These are phyloP conservation scores for Cacatua alba DNA, from an alignment of 2,113 vertebrate species.

Conservation along the genomic window DNA sequence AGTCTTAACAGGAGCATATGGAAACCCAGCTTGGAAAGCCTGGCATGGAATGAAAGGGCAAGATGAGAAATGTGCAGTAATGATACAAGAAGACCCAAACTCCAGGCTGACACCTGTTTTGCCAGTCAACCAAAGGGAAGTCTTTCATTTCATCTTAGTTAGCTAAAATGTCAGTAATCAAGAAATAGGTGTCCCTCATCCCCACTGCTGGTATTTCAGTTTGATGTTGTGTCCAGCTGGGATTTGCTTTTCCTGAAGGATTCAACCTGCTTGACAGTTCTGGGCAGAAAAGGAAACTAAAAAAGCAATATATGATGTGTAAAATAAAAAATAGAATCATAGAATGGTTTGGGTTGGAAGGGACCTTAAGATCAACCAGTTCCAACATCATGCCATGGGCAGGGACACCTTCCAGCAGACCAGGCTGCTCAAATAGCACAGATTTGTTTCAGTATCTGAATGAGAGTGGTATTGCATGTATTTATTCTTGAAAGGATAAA, in stretches of 20 bases:
- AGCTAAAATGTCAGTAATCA: not conserved
- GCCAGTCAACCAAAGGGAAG: not conserved
- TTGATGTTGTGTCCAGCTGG: not conserved
- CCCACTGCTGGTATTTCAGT: not conserved
- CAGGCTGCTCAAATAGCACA: not conserved
- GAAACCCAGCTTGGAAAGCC: conserved; percentile 11
- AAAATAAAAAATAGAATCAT: not conserved
- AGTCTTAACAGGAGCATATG: not conserved
- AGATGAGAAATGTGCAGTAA: not conserved
- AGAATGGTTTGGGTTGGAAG: not conserved
- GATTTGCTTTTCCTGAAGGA: not conserved
- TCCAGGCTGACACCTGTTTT: not conserved
- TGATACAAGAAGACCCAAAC: not conserved
- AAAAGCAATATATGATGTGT: accelerated
- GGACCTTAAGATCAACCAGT: not conserved
- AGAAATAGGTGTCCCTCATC: not conserved
- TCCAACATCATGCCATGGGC: not conserved
- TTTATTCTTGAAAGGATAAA: not conserved
- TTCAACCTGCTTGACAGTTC: not conserved
- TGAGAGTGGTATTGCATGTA: not conserved
- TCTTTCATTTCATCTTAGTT: not conserved
- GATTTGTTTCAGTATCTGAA: not conserved
- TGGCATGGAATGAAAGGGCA: conserved; percentile 13
- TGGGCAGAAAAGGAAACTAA: not conserved
- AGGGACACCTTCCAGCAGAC: not conserved